Percentiles rank a stretch among this genome's conserved stretches.
phyloP scores from a whole-genome alignment of 2,797 vertebrate genomes.

The Thaleichthys pacificus region DNA sequence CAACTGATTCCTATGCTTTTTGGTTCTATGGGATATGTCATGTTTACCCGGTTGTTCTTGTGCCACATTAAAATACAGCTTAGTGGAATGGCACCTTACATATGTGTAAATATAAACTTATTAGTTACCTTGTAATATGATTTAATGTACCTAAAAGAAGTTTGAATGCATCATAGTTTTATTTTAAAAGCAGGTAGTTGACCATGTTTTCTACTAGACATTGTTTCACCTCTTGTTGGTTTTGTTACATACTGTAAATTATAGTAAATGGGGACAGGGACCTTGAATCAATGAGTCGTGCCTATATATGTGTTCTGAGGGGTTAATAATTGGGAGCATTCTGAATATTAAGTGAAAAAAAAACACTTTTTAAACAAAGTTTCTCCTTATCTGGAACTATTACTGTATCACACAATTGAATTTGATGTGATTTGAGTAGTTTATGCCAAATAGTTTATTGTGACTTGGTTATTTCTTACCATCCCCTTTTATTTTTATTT shows the following conservation, averaged over 20 bases:
- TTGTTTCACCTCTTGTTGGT: neutral
- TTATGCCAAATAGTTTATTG: slow-evolving; percentile 8
- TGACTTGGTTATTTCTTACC: neutral
- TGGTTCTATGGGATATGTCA: neutral
- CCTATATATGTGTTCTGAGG: neutral
- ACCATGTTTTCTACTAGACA: neutral
- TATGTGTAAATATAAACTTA: neutral
- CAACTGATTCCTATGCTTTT: neutral
- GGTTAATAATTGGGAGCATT: slow-evolving; percentile 8
- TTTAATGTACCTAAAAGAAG: neutral
- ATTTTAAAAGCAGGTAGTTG: neutral
- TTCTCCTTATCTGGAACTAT: neutral
- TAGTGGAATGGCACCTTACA: neutral
- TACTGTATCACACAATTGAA: neutral
- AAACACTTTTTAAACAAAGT: slow-evolving; percentile 6
- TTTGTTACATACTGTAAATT: slow-evolving; percentile 8
- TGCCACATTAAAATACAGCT: neutral
- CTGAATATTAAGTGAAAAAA: neutral
- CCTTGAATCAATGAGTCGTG: neutral
- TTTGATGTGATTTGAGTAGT: neutral
- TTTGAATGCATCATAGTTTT: neutral
- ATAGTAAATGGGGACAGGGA: neutral
- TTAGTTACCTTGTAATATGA: neutral
- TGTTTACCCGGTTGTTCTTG: slow-evolving; percentile 7
- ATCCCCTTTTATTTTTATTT: neutral